These are phyloP conservation scores for Tyrannus savana DNA, from an alignment of 2,113 vertebrate species.

Conservation along the genomic window DNA sequence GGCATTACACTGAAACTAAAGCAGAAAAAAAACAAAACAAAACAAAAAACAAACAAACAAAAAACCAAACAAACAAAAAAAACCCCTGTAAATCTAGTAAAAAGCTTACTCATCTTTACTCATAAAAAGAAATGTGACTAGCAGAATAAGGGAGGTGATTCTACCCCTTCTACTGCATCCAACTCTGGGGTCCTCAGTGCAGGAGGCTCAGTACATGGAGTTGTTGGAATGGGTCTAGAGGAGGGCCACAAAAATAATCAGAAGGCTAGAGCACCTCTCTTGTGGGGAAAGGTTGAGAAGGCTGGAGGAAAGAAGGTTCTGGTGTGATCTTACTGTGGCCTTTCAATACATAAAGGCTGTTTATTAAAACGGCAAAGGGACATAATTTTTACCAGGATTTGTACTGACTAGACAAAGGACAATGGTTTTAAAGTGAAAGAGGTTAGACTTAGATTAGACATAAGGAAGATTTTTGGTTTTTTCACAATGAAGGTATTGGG, in stretches of 20 bases:
- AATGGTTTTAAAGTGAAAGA: not conserved
- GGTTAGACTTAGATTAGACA: not conserved
- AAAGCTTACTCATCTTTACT: not conserved
- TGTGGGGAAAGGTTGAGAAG: not conserved
- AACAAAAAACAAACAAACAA: too few relatives aligned
- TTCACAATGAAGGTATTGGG: not conserved
- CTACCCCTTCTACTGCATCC: not conserved
- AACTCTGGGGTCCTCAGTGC: not conserved
- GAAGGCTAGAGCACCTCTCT: not conserved
- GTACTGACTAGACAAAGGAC: not conserved
- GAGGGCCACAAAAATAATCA: not conserved
- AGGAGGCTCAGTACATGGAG: not conserved
- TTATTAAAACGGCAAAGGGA: not conserved
- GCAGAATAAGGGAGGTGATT: not conserved
- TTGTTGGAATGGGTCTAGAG: fast-evolving
- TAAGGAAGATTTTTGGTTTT: not conserved
- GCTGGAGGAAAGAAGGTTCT: not conserved
- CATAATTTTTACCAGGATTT: not conserved
- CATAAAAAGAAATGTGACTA: not conserved
- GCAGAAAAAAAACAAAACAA: not conserved
- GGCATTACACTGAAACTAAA: not conserved
- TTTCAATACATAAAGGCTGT: not conserved
- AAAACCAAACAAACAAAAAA: not conserved
- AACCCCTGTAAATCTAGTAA: not conserved
- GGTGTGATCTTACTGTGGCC: not conserved